phyloP scores from a whole-genome alignment of 2,797 vertebrate species.

The Pseudopleuronectes americanus region DNA sequence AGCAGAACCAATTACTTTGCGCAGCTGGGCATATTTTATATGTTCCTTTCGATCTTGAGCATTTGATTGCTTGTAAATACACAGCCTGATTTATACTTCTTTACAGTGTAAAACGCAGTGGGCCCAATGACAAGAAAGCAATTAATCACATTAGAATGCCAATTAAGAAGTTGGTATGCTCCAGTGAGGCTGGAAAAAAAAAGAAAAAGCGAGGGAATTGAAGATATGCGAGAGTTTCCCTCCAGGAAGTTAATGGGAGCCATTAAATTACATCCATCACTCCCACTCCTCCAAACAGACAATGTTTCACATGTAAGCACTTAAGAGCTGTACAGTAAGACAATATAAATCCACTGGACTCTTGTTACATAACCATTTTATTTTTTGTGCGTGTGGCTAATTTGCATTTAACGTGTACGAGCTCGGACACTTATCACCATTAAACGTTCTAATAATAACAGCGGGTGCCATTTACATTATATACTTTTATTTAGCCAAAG shows the following conservation, averaged over 20 bases:
- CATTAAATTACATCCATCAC: slow-evolving; percentile 45
- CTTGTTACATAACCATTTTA: background rate
- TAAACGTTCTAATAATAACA: background rate
- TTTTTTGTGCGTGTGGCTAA: background rate
- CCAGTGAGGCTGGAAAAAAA: slow-evolving; percentile 47
- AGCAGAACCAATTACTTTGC: slow-evolving; percentile 77
- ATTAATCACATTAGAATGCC: slow-evolving; percentile 81
- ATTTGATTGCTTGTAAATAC: slow-evolving; percentile 79
- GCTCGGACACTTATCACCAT: background rate
- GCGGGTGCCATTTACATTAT: background rate
- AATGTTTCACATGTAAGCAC: slow-evolving; percentile 11
- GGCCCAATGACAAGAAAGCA: slow-evolving; percentile 76
- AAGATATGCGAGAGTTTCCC: slow-evolving; percentile 39
- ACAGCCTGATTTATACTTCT: slow-evolving; percentile 77
- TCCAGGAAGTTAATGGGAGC: slow-evolving; percentile 46
- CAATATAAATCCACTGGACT: background rate
- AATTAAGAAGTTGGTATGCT: slow-evolving; percentile 75
- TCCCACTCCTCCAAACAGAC: slow-evolving; percentile 22
- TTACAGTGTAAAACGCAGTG: slow-evolving; percentile 68
- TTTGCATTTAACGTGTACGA: background rate
- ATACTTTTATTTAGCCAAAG: background rate
- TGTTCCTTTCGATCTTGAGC: slow-evolving; percentile 60
- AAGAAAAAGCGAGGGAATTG: slow-evolving; percentile 18
- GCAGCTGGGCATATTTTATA: slow-evolving; percentile 77
- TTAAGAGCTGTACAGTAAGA: background rate